These are phyloP conservation scores for Scytalopus superciliaris DNA, from an alignment of 2,113 vertebrate species.

Conservation along the genomic window DNA sequence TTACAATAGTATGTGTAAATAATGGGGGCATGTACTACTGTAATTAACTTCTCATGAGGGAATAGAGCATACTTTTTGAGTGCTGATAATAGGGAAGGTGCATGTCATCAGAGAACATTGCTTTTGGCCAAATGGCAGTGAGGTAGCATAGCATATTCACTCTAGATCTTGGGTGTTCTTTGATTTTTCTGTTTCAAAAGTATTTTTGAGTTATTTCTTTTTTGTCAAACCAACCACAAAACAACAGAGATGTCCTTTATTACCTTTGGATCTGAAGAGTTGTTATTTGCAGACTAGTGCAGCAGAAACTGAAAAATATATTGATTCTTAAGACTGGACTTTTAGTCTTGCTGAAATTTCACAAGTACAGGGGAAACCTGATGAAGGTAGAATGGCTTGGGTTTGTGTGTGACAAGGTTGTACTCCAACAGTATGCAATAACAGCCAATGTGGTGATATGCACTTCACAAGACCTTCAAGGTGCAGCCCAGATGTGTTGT, in stretches of 20 bases:
- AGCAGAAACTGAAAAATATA: neutral
- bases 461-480: neutral
- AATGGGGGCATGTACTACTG: neutral
- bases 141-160: neutral
- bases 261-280: neutral
- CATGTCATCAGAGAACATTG: neutral
- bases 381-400: accelerated
- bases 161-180: neutral
- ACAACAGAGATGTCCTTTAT: neutral
- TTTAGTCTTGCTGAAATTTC: neutral
- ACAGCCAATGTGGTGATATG: accelerated
- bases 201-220: neutral
- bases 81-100: neutral
- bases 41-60: accelerated
- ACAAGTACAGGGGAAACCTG: neutral
- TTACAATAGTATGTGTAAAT: neutral
- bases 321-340: neutral
- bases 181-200: neutral
- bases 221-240: neutral
- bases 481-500: neutral
- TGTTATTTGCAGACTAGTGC: neutral
- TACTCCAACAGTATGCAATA: neutral
- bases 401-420: neutral
- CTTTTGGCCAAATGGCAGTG: neutral
- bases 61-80: neutral